These are phyloP conservation scores for Margaritifera margaritifera DNA, from an alignment of 2,888 invertebrate species.

Conservation along the genomic window DNA sequence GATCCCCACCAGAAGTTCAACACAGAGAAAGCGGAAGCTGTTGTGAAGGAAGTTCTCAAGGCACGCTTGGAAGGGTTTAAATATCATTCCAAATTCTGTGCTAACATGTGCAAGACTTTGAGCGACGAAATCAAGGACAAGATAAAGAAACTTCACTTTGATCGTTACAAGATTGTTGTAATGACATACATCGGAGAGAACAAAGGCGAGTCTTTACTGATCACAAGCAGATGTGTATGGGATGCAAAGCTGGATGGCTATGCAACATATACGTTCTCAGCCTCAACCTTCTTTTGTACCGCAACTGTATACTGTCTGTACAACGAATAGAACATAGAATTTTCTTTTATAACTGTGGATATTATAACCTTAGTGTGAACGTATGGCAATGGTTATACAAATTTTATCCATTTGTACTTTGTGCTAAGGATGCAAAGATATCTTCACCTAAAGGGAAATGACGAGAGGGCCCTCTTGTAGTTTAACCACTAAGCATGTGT, in stretches of 20 bases:
- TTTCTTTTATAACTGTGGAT: too few species aligned
- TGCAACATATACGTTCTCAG: conserved; percentile 44
- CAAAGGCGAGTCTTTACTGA: conserved; percentile 42
- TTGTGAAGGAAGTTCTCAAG: conserved; percentile 38
- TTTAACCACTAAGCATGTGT: too few species aligned
- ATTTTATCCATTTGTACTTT: too few species aligned
- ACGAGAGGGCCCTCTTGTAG: too few species aligned
- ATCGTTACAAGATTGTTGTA: conserved; percentile 54
- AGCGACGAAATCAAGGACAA: conserved; percentile 54
- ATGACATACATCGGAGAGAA: conserved; percentile 51
- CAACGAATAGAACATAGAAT: conserved; percentile 29
- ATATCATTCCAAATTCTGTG: conserved; percentile 44
- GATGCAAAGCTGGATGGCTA: conserved; percentile 44
- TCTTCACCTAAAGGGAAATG: too few species aligned
- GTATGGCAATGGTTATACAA: too few species aligned
- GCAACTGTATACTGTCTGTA: conserved; percentile 55
- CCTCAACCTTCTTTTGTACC: conserved; percentile 45
- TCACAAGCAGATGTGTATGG: conserved; percentile 54
- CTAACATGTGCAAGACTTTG: conserved; percentile 46
- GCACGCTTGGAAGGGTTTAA: conserved; percentile 39
- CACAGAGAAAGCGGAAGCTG: conserved; percentile 29
- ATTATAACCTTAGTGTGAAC: too few species aligned
- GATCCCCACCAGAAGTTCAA: conserved; percentile 48
- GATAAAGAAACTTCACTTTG: conserved; percentile 46
- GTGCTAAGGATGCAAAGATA: too few species aligned